Evolutionary conservation across 1,140 invertebrate species (phyloP).

Genomic region (Diplogasteroides magnus): DNA sequence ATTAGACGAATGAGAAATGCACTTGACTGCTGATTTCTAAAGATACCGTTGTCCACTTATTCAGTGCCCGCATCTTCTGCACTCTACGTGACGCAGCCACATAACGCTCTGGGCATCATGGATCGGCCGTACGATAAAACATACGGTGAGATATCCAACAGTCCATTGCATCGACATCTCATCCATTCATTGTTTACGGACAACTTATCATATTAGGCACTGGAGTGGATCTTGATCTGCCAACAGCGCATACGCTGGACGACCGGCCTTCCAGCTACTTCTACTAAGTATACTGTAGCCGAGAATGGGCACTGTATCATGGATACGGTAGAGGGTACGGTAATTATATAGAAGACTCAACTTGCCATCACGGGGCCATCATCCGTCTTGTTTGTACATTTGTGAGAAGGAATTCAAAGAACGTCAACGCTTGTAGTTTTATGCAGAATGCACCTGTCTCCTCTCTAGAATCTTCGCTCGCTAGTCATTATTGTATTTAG

Average conservation of each 20-base stretch:
- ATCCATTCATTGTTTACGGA: constrained; percentile 8
- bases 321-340: not conserved
- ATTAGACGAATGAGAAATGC: too few relatives aligned
- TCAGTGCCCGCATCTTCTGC: not conserved
- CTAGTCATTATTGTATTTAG: not conserved
- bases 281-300: constrained; percentile 5
- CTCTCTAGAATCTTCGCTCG: not conserved
- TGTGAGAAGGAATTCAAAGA: too few relatives aligned
- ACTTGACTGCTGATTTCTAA: too few relatives aligned
- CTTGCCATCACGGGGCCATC: not conserved
- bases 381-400: not conserved
- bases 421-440: too few relatives aligned
- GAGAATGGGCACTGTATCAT: too few relatives aligned
- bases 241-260: constrained; percentile 51
- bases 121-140: constrained; percentile 6
- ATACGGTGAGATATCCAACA: constrained; percentile 1
- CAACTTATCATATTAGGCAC: too few relatives aligned
- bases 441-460: not conserved
- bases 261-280: constrained; percentile 41
- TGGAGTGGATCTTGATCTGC: constrained; percentile 46
- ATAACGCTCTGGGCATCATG: constrained; percentile 2
- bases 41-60: too few relatives aligned
- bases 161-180: not conserved
- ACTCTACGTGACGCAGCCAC: not conserved
- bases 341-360: not conserved